A percentile compares a stretch with the other conserved stretches of the same genome.
phyloP scores from a whole-genome alignment of 2,888 invertebrate species.

The Pristionchus mayeri region DNA sequence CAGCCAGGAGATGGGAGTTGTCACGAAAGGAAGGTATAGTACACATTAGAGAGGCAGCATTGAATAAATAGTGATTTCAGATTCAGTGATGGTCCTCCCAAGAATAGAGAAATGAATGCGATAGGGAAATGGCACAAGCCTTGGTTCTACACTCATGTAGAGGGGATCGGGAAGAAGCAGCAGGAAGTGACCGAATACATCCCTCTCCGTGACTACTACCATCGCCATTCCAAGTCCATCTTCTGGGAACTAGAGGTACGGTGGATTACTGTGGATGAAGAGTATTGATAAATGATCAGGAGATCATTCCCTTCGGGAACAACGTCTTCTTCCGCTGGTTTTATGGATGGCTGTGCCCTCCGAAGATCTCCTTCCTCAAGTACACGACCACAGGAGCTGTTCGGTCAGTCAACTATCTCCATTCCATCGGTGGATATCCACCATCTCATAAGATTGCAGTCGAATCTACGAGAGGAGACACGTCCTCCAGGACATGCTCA shows the following conservation, averaged over 20 bases:
- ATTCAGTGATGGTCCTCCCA: constrained; percentile 66
- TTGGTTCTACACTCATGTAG: constrained; percentile 88
- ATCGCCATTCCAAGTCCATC: constrained; percentile 86
- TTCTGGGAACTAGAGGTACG: constrained; percentile 88
- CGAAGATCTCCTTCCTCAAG: constrained; percentile 87
- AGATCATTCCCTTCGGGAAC: constrained; percentile 89
- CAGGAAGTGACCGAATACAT: constrained; percentile 80
- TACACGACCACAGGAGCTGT: constrained; percentile 59
- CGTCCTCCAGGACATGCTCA: constrained; percentile 87
- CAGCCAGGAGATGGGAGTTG: constrained; percentile 82
- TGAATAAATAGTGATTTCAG: constrained; percentile 43
- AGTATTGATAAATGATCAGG: constrained; percentile 79
- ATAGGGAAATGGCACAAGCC: constrained; percentile 87
- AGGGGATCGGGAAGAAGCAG: constrained; percentile 76
- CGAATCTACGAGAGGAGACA: constrained; percentile 86
- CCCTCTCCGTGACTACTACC: constrained; percentile 87
- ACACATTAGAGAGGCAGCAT: neutral
- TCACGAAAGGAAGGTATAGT: constrained; percentile 84
- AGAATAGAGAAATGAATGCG: constrained; percentile 80
- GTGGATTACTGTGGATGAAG: neutral
- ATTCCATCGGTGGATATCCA: neutral
- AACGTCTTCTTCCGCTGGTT: constrained; percentile 84
- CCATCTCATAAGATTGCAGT: constrained; percentile 80
- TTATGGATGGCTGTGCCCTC: constrained; percentile 88
- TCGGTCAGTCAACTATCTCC: constrained; percentile 35